Evolutionary conservation across 1,140 invertebrate species (phyloP), one percentile per base, ranked within the genome.

Genomic region (Drosophila bocqueti): DNA sequence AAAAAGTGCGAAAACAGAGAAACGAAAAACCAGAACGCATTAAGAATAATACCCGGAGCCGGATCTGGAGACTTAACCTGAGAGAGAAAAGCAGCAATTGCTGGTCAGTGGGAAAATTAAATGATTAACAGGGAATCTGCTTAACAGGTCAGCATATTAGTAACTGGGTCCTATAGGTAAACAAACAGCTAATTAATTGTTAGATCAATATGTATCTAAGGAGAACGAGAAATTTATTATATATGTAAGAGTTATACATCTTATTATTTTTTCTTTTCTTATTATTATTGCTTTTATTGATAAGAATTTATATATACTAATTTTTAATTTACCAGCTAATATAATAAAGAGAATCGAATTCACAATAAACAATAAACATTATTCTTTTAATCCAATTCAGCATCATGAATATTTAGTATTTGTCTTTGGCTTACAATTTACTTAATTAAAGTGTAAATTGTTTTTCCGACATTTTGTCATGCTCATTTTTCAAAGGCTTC

Each of bases 1-100:
- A 18, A 8, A 29, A 72, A 36, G 29, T 29, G 16, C 29, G n/a
- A 49, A 68, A 50, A 76, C 58, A 40, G 47, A 40, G 49, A 42
- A 42, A 58, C 29, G 75, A 73, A 84, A 73, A 34, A 57, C 43
- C 65, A 76, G 59, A 78, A 47, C n/a, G 38, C 60, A 67, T 80
- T 66, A 76, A 67, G 76, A 34, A 26, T 29, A 36, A 50, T 26
- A 18, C 38, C 34, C 34, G 4, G 49, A 18, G 8, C 15, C 16
- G 13, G 3, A 50, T n/a, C 1, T 7, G 11, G n/a, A 52, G 11
- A 11, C 29, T 34, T 31, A 54, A 1, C 7, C 18, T 5, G 34
- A n/a, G 6, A 40, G 43, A 9, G 26, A 16, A 60, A 31, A 50
- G 9, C 9, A 50, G 5, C 26, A 52, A 52, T 52, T 54, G 8